Percentiles rank a stretch among this genome's conserved stretches.
Evolutionary conservation across 2,888 invertebrate genomes (phyloP).

Genomic region (Argyresthia albistria): DNA sequence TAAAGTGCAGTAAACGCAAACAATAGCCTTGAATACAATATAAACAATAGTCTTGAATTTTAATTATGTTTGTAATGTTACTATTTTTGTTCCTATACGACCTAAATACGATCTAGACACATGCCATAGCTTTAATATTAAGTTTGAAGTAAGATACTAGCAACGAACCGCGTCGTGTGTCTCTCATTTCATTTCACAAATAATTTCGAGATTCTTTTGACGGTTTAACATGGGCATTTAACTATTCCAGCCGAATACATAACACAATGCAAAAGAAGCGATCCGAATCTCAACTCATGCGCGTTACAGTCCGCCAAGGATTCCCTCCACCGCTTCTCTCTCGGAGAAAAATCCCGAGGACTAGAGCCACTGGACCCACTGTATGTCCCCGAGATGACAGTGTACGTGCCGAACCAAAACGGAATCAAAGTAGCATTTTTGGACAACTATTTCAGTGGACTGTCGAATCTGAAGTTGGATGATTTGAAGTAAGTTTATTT

Average conservation of each 20-base stretch:
- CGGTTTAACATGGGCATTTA: not conserved
- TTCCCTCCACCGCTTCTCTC: conserved; percentile 32
- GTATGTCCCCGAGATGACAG: conserved; percentile 36
- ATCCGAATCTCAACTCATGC: conserved; percentile 42
- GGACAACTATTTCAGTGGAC: conserved; percentile 40
- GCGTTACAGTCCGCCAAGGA: conserved; percentile 37
- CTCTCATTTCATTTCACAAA: no score
- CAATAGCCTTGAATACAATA: no score
- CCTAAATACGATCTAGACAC: no score
- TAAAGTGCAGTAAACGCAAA: no score
- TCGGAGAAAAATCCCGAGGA: conserved; percentile 31
- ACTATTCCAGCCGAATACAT: conserved; percentile 30
- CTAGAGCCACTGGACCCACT: conserved; percentile 37
- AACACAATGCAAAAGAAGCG: conserved; percentile 38
- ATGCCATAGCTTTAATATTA: no score
- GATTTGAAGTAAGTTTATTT: conserved; percentile 29
- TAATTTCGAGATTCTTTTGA: not conserved
- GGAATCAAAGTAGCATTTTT: conserved; percentile 39
- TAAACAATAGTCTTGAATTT: no score
- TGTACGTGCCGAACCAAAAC: conserved; percentile 41
- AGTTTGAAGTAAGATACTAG: no score
- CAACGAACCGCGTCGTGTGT: no score
- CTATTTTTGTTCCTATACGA: no score
- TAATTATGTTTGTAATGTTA: no score
- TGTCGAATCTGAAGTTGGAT: conserved; percentile 32